Evolutionary conservation across 2,113 vertebrate species (phyloP).

Genomic region (Paedocypris sp.): DNA sequence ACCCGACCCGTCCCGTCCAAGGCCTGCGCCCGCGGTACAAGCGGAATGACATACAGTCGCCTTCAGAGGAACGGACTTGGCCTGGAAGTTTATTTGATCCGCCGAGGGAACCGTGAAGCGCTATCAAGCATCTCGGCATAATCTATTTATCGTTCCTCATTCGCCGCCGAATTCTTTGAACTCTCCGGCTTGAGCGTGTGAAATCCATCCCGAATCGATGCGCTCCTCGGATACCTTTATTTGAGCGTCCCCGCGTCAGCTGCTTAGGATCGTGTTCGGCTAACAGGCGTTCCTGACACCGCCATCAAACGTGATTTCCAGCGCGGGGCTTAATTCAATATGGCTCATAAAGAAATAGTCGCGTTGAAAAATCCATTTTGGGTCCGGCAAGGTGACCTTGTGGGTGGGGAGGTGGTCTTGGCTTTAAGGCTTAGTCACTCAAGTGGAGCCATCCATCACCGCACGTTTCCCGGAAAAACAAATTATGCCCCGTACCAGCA

Average conservation of each 20-base stretch:
- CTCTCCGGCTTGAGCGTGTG: slow-evolving; percentile 4
- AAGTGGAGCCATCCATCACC: slow-evolving; percentile 41
- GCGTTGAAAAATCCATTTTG: slow-evolving; percentile 32
- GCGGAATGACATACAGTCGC: not conserved
- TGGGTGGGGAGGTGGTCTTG: slow-evolving; percentile 25
- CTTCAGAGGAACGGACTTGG: slow-evolving; percentile 5
- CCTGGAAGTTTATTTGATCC: slow-evolving; percentile 6
- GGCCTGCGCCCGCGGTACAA: not conserved
- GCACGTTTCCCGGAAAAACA: slow-evolving; percentile 39
- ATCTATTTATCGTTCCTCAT: slow-evolving; percentile 7
- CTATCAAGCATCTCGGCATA: slow-evolving; percentile 15
- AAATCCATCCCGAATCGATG: slow-evolving; percentile 14
- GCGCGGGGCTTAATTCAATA: slow-evolving; percentile 32
- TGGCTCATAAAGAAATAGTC: slow-evolving; percentile 29
- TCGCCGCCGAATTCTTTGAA: not conserved
- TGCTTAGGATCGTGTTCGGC: not conserved
- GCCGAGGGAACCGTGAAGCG: slow-evolving; percentile 5
- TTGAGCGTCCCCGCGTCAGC: slow-evolving; percentile 9
- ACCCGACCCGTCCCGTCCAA: not conserved
- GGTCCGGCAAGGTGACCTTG: slow-evolving; percentile 41
- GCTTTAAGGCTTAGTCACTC: slow-evolving; percentile 35
- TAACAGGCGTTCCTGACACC: slow-evolving; percentile 10
- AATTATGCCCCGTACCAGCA: slow-evolving; percentile 30
- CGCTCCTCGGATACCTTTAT: slow-evolving; percentile 20
- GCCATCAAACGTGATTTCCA: slow-evolving; percentile 28